Percentiles rank a stretch among this genome's conserved stretches.
Evolutionary conservation across 2,888 invertebrate genomes (phyloP).

Genomic region (Geophilus truncorum): DNA sequence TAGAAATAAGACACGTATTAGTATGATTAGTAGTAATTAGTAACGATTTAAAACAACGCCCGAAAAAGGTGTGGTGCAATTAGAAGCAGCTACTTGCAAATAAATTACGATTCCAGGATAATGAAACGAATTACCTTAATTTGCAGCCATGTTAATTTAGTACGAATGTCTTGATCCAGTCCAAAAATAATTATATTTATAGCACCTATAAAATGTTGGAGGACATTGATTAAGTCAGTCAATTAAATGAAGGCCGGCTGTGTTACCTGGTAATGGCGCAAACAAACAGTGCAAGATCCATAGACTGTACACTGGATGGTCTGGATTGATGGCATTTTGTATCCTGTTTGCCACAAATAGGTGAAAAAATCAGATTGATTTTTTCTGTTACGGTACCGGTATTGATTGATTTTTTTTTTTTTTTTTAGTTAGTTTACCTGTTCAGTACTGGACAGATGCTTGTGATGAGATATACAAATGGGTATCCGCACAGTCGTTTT

Average conservation of each 20-base stretch:
- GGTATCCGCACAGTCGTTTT: conserved; percentile 31
- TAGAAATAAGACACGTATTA: not conserved
- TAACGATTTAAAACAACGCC: not conserved
- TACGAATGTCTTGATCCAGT: conserved; percentile 32
- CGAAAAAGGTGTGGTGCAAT: not conserved
- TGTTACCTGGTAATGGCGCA: conserved; percentile 32
- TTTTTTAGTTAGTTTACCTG: not conserved
- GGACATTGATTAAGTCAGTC: not conserved
- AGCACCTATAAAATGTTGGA: conserved; percentile 28
- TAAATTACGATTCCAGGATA: too few relatives aligned
- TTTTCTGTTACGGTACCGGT: too few relatives aligned
- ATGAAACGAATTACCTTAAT: conserved; percentile 33
- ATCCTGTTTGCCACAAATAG: not conserved
- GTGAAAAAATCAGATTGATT: too few relatives aligned
- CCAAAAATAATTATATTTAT: conserved; percentile 36
- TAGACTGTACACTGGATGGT: conserved; percentile 29
- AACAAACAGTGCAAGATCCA: conserved; percentile 33
- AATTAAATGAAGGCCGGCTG: not conserved
- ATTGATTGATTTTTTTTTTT: not conserved
- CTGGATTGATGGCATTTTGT: conserved; percentile 31
- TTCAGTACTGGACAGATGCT: conserved; percentile 29
- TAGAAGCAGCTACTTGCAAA: not conserved
- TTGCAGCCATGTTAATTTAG: conserved; percentile 35
- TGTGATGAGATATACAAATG: conserved; percentile 33
- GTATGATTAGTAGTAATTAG: not conserved